Evolutionary conservation across 2,888 invertebrate species (phyloP), one percentile per base, ranked within the genome.

Genomic region (Cerceris rybyensis): DNA sequence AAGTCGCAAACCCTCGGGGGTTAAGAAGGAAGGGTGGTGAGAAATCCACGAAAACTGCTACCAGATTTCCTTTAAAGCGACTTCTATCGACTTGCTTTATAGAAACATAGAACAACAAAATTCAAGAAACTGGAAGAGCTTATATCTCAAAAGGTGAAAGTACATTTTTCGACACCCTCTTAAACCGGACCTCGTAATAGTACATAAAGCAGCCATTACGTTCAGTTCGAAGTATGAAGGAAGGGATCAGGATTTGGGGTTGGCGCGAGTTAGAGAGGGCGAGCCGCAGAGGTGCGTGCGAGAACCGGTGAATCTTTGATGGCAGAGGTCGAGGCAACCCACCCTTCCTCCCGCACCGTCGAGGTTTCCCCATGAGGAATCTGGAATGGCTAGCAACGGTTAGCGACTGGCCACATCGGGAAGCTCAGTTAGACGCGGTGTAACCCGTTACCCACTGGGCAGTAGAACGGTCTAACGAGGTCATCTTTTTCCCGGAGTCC

Each of bases 241-340:
- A 72, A 78, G 55, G 83, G 80, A 75, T 75, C 75, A 80, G 84
- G 85, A 80, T 86, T 88, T 84, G 78, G 86, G 87, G 86, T 88
- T 59, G 86, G 85, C 80, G 85, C 81, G 87, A 86, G 88, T 81
- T 86, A 82, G 80, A 82, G 80, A 68, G 80, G 79, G 82, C 75
- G 80, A 84, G 85, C 87, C 86, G 82, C 87, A 88, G 86, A 85
- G 87, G 75, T 87, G 88, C 90, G 91, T 89, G 91, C 82, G 87
- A 89, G 87, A 87, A 77, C 80, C 84, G 78, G 83, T 91, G 91
- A 91, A 91, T 91, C 90, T 91, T 91, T 91, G 89, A 91, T 91
- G 88, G 82, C 77, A 73, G 81, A 87, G 87, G 82, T 86, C 82
- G 87, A 85, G 80, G 80, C 83, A 82, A 71, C 77, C 84, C 77